Base-by-base conservation (phyloP, 2,797 vertebrate species). In the Pelodytes ibericus region DNA sequence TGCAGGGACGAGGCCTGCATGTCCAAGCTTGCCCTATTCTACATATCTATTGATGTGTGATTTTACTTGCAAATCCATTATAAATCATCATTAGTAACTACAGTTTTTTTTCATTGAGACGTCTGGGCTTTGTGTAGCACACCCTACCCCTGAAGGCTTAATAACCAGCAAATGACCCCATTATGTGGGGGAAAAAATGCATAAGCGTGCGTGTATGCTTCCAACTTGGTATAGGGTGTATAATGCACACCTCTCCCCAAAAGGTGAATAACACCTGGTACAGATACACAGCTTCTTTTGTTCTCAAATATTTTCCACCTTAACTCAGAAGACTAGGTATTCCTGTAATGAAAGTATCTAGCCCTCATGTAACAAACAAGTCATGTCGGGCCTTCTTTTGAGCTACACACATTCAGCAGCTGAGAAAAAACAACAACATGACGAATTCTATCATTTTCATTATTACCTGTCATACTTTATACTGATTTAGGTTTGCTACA, bases 261-360 rank as follows among this genome's bases (percentile, higher is more conserved):
- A 0, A 60, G 13, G 73, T 66, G 18, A 59, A 13, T 20, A 18
- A 36, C 69, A 73, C 57, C 70, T 73, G 56, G 70, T 5, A 60
- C 4, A 59, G 6, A 56, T 9, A n/a, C 56, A 62, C 69, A 66
- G 62, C 36, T 72, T 56, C 56, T 53, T 59, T 77, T 51, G 18
- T 61, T 30, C 41, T 60, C n/a, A 36, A 29, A 67, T 58, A 61
- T 47, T 69, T 75, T 77, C 39, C 60, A 64, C 41, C 27, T 33
- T 57, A 64, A 44, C n/a, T 57, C 59, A 64, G n/a, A 41, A 9
- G 11, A 25, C 58, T 6, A 33, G 15, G 5, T 57, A 57, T 24
- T 58, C 36, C 44, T 65, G 39, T 36, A 58, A 71, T 31, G 24
- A 60, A 77, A 13, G 3, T 22, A 30, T 26, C 16, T 10, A 30